Base-by-base conservation (phyloP, 2,888 invertebrate genomes). In the Salpingus planirostris region DNA sequence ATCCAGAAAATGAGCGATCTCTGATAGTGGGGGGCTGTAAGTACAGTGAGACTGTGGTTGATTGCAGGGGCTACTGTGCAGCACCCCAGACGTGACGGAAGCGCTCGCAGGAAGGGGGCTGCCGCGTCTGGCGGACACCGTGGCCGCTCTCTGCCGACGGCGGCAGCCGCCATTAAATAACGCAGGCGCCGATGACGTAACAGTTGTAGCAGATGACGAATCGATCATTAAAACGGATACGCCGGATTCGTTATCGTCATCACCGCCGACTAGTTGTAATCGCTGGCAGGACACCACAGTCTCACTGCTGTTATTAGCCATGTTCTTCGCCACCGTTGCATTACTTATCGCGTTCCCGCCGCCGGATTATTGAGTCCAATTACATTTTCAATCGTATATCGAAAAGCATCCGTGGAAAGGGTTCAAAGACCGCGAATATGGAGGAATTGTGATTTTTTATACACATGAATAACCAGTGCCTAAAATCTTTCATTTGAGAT, bases 51-150 rank as follows among this genome's bases (percentile, higher is more conserved):
- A 64, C 64, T 66, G 63, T 65, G 66, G 59, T 62, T 67, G 64
- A 61, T 73, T 73, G 63, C 72, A 74, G 74, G 71, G 65, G 53
- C 64, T 63, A 57, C 63, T 73, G 57, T 73, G 71, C 66, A 66
- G 66, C 60, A 65, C 67, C 56, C 67, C 71, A 47, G 72, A 72
- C 59, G 65, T 73, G 54, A 65, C 70, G 47, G 67, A 66, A 50
- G 64, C 59, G 38, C 53, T 65, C 43, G 54, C 49, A 43, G 64
- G 57, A 58, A 51, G 64, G 42, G 65, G 66, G 36, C 53, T 65
- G 44, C 60, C 60, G 31, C 57, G 60, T 38, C 57, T 66, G 25
- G 47, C 62, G 49, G 59, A 54, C 40, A 65, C 65, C 13, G 44
- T 64, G 33, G 53, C 53, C 36, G 58, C 57, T 29, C 58, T 66